Percentiles rank a stretch among this genome's conserved stretches.
Conservation (phyloP, 1,140 invertebrate genomes). For the Venustaconcha ellipsiformis region DNA sequence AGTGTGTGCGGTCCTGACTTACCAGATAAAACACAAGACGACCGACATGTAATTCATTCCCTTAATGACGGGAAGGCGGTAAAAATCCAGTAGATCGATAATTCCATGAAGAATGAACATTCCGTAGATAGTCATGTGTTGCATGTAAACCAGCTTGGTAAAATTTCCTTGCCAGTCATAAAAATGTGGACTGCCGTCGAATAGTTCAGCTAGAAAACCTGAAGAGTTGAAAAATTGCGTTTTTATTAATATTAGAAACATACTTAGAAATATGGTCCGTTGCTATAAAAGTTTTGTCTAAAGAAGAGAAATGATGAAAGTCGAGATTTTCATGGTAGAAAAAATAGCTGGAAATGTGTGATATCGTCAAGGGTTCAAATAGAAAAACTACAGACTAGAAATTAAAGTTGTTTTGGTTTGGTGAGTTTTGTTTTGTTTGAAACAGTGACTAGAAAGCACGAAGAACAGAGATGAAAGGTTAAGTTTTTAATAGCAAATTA, state of each 20-base stretch:
- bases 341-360: too few relatives aligned
- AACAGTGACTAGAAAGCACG: too few relatives aligned
- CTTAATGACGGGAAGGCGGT: conserved; percentile 24
- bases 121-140: conserved; percentile 45
- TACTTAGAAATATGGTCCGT: conserved; percentile 1
- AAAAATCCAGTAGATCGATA: conserved; percentile 32
- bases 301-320: neutral
- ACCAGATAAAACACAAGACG: conserved; percentile 35
- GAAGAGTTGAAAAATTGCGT: neutral
- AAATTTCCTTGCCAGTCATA: conserved; percentile 32
- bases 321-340: neutral
- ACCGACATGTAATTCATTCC: conserved; percentile 30
- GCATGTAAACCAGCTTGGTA: conserved; percentile 31
- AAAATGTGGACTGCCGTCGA: conserved; percentile 24
- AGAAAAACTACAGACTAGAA: too few relatives aligned
- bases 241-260: conserved; percentile 3
- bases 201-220: conserved; percentile 41
- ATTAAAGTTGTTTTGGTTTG: too few relatives aligned
- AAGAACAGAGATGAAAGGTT: too few relatives aligned
- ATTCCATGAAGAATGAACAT: conserved; percentile 38
- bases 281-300: neutral
- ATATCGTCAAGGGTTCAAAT: too few relatives aligned
- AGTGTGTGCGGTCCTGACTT: too few relatives aligned
- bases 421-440: too few relatives aligned
- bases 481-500: too few relatives aligned